Evolutionary conservation across 2,888 invertebrate species (phyloP).

Genomic region (Meloe dianella): DNA sequence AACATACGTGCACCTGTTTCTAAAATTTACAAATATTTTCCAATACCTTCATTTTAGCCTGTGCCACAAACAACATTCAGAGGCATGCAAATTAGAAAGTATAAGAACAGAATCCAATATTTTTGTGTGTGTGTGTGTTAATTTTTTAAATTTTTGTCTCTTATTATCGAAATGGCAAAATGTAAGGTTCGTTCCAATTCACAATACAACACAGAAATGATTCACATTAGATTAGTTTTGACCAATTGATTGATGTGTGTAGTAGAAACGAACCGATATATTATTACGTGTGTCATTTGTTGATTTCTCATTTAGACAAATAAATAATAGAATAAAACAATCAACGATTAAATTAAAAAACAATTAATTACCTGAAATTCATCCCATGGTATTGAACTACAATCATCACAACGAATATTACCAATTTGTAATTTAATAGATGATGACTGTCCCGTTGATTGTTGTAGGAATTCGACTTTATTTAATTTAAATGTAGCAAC

Average conservation of each 20-base stretch:
- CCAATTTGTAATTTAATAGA: constrained; percentile 73
- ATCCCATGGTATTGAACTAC: constrained; percentile 89
- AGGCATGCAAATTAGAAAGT: constrained; percentile 66
- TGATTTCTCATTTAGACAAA: too few species aligned
- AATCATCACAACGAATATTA: constrained; percentile 79
- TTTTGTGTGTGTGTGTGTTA: too few species aligned
- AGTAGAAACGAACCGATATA: constrained; percentile 9
- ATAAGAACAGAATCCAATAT: constrained; percentile 34
- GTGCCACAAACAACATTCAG: constrained; percentile 77
- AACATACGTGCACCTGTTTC: constrained; percentile 48
- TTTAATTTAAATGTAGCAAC: constrained; percentile 72
- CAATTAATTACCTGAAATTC: constrained; percentile 82
- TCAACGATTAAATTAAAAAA: constrained; percentile 21
- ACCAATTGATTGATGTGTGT: too few species aligned
- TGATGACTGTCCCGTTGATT: constrained; percentile 72
- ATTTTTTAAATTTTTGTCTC: too few species aligned
- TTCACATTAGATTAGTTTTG: too few species aligned
- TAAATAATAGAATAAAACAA: constrained; percentile 19
- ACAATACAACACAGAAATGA: too few species aligned
- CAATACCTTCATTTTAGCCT: constrained; percentile 72
- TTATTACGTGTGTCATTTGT: too few species aligned
- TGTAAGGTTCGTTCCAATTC: too few species aligned
- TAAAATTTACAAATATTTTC: constrained; percentile 53
- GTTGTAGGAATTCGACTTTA: constrained; percentile 75
- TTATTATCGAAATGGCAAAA: too few species aligned